Evolutionary conservation across 2,888 invertebrate species (phyloP).

Genomic region (Eudasyphora cyanicolor): DNA sequence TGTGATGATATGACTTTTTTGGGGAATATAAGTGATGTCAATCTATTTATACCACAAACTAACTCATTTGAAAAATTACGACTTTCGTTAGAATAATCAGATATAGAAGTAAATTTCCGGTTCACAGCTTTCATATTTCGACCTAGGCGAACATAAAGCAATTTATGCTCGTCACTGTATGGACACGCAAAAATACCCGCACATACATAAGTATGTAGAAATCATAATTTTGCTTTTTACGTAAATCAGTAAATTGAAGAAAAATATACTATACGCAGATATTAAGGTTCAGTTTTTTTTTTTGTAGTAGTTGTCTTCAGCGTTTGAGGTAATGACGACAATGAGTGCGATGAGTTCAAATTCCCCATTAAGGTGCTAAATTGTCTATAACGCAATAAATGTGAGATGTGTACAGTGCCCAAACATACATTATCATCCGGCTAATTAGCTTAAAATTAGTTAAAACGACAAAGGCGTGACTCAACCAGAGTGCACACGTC

Average conservation of each 20-base stretch:
- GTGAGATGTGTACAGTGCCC: background rate
- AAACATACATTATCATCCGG: background rate
- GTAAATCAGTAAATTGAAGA: background rate
- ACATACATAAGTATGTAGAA: too few species aligned
- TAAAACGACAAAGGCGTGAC: background rate
- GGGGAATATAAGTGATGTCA: too few species aligned
- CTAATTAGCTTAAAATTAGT: background rate
- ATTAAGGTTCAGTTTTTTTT: background rate
- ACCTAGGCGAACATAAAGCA: too few species aligned
- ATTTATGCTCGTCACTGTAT: background rate
- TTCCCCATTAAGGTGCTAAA: slow-evolving; percentile 51
- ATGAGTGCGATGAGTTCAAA: slow-evolving; percentile 18
- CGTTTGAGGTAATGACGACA: background rate
- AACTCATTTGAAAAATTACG: too few species aligned
- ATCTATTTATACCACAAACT: too few species aligned
- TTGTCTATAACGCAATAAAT: slow-evolving; percentile 38
- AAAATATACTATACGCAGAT: background rate
- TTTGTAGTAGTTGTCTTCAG: background rate
- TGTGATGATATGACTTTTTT: too few species aligned
- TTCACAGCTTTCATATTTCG: too few species aligned
- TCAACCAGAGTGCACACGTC: background rate
- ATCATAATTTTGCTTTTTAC: background rate
- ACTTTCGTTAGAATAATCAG: too few species aligned
- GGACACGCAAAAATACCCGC: background rate
- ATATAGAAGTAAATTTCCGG: too few species aligned